phyloP scores from a whole-genome alignment of 2,113 vertebrate genomes.

The Telmatochromis sp. region DNA sequence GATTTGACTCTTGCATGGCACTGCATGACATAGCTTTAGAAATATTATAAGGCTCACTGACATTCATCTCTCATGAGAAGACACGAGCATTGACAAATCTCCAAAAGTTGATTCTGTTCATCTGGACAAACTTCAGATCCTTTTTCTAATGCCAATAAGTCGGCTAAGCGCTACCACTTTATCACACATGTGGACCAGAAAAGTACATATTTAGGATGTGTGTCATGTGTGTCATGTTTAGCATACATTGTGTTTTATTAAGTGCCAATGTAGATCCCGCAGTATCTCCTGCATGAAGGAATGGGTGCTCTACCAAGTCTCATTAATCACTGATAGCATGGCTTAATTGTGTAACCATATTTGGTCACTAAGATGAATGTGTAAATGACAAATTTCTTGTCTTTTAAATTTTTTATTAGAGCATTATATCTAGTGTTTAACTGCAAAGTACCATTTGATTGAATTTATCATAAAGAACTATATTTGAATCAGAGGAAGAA shows the following conservation, averaged over 20 bases:
- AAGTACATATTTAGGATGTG: background rate
- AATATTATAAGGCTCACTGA: constrained; percentile 13
- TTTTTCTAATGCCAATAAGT: background rate
- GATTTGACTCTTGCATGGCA: background rate
- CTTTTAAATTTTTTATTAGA: constrained; percentile 70
- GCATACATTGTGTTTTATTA: background rate
- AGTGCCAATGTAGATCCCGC: background rate
- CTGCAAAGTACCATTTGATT: constrained; percentile 80
- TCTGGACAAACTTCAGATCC: background rate
- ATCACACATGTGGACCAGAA: background rate
- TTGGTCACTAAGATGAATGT: constrained; percentile 69
- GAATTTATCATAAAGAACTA: constrained; percentile 81
- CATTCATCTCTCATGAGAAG: background rate
- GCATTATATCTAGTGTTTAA: constrained; percentile 78
- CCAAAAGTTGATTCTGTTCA: background rate
- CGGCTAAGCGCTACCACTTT: background rate
- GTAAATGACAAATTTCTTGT: constrained; percentile 67
- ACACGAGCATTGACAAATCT: background rate
- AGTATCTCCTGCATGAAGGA: constrained; percentile 5
- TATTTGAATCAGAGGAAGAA: constrained; percentile 75
- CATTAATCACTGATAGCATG: constrained; percentile 58
- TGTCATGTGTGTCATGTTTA: background rate
- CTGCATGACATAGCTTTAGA: background rate
- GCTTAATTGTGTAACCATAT: constrained; percentile 65
- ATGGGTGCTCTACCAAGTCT: background rate